Percentiles rank a stretch among this genome's conserved stretches.
phyloP scores from a whole-genome alignment of 2,113 vertebrate genomes.

The Plotosus lineatus region DNA sequence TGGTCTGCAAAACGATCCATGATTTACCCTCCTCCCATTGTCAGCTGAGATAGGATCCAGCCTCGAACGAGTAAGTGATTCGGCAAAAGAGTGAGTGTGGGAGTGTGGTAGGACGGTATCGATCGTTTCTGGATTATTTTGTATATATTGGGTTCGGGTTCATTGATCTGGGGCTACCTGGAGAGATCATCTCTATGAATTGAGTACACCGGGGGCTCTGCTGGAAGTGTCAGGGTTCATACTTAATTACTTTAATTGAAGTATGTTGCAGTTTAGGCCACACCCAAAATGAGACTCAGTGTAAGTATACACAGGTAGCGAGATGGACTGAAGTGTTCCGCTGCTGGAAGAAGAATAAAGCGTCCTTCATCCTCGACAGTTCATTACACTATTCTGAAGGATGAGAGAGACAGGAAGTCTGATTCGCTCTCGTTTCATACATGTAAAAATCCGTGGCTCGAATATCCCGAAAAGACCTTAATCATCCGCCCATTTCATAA shows the following conservation, averaged over 20 bases:
- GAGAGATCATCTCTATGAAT: no score
- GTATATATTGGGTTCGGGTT: no score
- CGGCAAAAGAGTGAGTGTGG: no score
- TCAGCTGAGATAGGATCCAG: no score
- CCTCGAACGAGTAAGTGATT: no score
- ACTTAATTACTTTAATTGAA: neutral
- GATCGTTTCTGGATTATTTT: no score
- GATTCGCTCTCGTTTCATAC: neutral
- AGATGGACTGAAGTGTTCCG: no score
- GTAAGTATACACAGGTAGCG: neutral
- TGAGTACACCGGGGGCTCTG: no score
- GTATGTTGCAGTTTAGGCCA: neutral
- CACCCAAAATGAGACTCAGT: neutral
- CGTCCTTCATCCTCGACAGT: neutral
- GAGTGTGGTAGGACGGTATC: no score
- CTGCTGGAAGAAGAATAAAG: neutral
- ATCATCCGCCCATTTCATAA: conserved; percentile 9
- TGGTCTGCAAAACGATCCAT: no score
- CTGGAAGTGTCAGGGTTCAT: neutral
- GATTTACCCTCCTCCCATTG: no score
- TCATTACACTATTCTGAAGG: neutral
- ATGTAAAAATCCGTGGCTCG: neutral
- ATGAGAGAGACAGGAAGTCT: neutral
- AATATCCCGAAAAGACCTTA: conserved; percentile 2
- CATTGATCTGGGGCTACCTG: no score